Conservation (phyloP, 1,140 invertebrate species). For the Calliphora vicina region DNA sequence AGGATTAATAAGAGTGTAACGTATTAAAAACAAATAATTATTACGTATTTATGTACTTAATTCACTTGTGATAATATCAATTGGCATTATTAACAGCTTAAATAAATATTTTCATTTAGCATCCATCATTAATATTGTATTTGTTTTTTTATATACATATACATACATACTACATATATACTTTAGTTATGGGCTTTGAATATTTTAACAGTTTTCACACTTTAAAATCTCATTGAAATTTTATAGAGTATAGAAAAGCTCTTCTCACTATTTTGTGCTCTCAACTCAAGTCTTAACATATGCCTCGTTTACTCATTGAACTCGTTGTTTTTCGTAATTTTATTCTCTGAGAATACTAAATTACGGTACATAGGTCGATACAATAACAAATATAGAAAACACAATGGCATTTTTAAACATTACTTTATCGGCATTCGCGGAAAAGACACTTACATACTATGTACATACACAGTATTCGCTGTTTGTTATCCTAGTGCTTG, state of each 20-base stretch:
- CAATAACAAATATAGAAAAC: background rate
- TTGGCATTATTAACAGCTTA: background rate
- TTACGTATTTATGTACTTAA: background rate
- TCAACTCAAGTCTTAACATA: no score
- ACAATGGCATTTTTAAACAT: background rate
- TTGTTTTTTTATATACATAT: background rate
- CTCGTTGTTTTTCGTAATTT: background rate
- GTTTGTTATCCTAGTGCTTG: background rate
- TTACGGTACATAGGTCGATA: background rate
- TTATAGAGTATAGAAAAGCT: background rate
- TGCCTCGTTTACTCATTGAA: background rate
- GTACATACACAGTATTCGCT: background rate
- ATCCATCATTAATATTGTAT: background rate
- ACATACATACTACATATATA: no score
- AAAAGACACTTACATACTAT: background rate
- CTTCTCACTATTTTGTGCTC: background rate
- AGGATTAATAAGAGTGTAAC: no score
- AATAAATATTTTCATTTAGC: background rate
- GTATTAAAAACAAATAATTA: background rate
- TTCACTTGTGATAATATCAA: background rate
- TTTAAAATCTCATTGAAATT: no score
- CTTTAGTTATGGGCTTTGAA: no score
- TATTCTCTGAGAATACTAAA: background rate
- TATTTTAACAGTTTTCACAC: background rate
- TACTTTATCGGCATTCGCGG: background rate